Percentiles rank a stretch among this genome's conserved stretches.
Conservation (phyloP, 2,113 vertebrate genomes). For the Hemiprocne comata region DNA sequence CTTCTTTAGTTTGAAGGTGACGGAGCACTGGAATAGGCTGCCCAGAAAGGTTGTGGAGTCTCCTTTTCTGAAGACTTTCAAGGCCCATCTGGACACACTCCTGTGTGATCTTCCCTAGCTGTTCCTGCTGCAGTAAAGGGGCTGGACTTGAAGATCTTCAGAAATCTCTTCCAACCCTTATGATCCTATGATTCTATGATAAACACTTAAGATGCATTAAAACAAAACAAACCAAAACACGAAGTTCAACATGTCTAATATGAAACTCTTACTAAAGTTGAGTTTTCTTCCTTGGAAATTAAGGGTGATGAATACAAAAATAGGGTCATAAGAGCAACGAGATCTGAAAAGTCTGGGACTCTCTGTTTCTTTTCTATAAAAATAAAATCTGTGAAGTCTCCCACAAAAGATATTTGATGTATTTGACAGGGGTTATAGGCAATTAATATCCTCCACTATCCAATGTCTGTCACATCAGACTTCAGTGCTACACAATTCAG, state of each 20-base stretch:
- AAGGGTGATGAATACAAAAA: background rate
- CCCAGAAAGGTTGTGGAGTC: too few species aligned
- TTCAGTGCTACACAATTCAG: constrained; percentile 32
- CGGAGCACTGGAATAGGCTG: too few species aligned
- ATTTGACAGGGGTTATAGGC: background rate
- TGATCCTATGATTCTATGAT: too few species aligned
- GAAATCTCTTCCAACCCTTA: too few species aligned
- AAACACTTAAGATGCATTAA: background rate
- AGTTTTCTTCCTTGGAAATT: background rate
- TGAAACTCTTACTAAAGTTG: background rate
- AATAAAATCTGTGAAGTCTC: constrained; percentile 10
- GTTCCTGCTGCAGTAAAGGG: too few species aligned
- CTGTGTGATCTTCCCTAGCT: too few species aligned
- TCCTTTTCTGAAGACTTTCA: too few species aligned
- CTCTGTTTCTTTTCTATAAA: background rate
- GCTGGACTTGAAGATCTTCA: too few species aligned
- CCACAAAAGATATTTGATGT: background rate
- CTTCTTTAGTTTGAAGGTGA: too few species aligned
- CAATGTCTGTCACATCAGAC: background rate
- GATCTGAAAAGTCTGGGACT: constrained; percentile 2
- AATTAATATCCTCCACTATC: background rate
- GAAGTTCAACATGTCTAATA: background rate
- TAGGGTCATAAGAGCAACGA: background rate
- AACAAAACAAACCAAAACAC: background rate
- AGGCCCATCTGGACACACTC: too few species aligned